Base-by-base conservation (phyloP, 2,113 vertebrate species). In the Odobenus rosmarus region DNA sequence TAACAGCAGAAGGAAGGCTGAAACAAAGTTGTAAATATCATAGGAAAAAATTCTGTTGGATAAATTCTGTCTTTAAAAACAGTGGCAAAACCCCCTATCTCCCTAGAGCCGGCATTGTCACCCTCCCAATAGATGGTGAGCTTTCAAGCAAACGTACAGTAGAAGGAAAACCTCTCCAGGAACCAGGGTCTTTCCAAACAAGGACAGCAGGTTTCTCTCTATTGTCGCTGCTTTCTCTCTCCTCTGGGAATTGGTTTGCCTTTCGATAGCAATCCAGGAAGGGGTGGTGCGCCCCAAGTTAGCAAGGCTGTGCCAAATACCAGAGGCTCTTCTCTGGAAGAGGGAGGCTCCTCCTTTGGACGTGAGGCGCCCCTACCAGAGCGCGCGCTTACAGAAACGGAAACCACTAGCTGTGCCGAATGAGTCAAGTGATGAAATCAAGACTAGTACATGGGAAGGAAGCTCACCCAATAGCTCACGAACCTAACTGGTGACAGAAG, bases 401-500 rank as follows among this genome's bases (percentile, higher is more conserved):
- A 98, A 98, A 97, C 98, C 97, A 93, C 97, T 36, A 90, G 97
- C 98, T 26, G 92, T 62, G 85, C 93, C 15, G 31, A 95, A 97
- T 92, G 93, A 97, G 97, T 95, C 93, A 93, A 97, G 90, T 96
- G 98, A 97, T 98, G 97, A 98, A 97, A 97, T 87, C 93, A 77
- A 91, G 95, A 51, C 93, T 59, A 18, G 74, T 42, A 5, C 74
- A 18, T 4, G 74, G 83, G 92, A 83, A 97, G 97, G 97, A 96
- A 97, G 97, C 97, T 91, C 91, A n/a, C 67, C 83, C 88, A 36
- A 5, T 9, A 71, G 95, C 83, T n/a, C 87, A 26, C 14, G 14
- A 42, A 85, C 83, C 92, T 16, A 53, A 55, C 92, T 23, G 89
- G 92, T 53, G 87, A 93, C 95, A 92, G 90, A 72, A 33, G 76